Evolutionary conservation across 2,797 vertebrate species (phyloP), one percentile per base, ranked within the genome.

Genomic region (Kryptopterus vitreolus): DNA sequence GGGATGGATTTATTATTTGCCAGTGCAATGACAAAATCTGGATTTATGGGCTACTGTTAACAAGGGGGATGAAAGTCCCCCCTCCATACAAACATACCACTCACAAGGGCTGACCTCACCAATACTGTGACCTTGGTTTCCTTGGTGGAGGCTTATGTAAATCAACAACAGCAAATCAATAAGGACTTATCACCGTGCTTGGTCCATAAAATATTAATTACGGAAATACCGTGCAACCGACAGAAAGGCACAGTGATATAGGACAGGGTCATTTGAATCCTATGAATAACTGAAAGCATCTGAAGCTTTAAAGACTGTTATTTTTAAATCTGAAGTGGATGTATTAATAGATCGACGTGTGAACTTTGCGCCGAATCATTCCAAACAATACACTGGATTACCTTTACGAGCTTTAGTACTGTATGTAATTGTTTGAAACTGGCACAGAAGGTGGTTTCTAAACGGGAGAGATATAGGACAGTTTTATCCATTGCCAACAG

Each of bases 91-190:
- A 15, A 50, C 13, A 53, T 16, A 50, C 59, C 26, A 59, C 48
- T 59, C 53, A 38, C 59, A 69, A 59, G 50, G 70, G 78, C 79
- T 83, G 79, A 85, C 68, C 76, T 75, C 80, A 81, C 75, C 74
- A 74, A 70, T 81, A 75, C 63, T 35, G 38, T 66, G 81, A 81
- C 76, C 81, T 85, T 85, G 79, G 52, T 66, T 83, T 72, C 74
- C 43, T 77, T 20, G 33, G 72, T 81, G 82, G 81, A 85, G 79
- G 81, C 63, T 78, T 82, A 81, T 83, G 83, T 81, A 82, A 81
- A 86, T 82, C 77, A 82, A 63, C 74, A 77, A 81, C 70, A 61
- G 77, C 68, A 83, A 86, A 86, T 86, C 83, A 78, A 83, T 82
- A 61, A 81, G 81, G 81, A 84, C 82, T 80, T 84, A 80, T 83